A percentile compares a stretch with the other conserved stretches of the same genome.
Evolutionary conservation across 2,113 vertebrate species (phyloP).

Genomic region (Xenopus tropicalis): DNA sequence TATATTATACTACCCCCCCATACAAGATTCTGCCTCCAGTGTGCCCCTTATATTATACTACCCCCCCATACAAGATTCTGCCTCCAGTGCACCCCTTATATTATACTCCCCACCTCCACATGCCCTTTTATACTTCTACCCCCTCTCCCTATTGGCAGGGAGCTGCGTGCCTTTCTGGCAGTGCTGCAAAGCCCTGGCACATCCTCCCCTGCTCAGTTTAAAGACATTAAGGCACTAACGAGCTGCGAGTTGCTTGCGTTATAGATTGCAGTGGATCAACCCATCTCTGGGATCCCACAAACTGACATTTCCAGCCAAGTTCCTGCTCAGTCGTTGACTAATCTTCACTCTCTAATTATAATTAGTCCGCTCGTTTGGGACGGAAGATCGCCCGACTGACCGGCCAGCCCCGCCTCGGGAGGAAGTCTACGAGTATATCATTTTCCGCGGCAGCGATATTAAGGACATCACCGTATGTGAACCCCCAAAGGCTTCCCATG

Average conservation of each 20-base stretch:
- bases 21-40: too few species aligned
- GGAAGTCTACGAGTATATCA: conserved; percentile 96
- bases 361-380: conserved; percentile 89
- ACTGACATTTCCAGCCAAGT: too few species aligned
- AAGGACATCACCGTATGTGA: conserved; percentile 93
- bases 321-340: background rate
- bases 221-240: background rate
- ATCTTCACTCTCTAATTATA: background rate
- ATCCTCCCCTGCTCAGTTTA: too few species aligned
- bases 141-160: too few species aligned
- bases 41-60: too few species aligned
- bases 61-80: too few species aligned
- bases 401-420: conserved; percentile 84
- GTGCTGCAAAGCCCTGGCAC: too few species aligned
- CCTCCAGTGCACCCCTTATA: too few species aligned
- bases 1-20: too few species aligned
- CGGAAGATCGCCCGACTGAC: conserved; percentile 89
- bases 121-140: too few species aligned
- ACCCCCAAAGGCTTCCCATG: conserved; percentile 80
- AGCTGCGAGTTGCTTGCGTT: background rate
- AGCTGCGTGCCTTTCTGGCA: too few species aligned
- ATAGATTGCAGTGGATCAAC: too few species aligned
- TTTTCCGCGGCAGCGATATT: conserved; percentile 94
- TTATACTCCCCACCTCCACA: background rate
- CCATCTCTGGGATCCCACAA: background rate